These are phyloP conservation scores for Haliclystus octoradiatus DNA, from an alignment of 30 jellyfish, hydroid and myxozoan genomes.

Conservation along the genomic window DNA sequence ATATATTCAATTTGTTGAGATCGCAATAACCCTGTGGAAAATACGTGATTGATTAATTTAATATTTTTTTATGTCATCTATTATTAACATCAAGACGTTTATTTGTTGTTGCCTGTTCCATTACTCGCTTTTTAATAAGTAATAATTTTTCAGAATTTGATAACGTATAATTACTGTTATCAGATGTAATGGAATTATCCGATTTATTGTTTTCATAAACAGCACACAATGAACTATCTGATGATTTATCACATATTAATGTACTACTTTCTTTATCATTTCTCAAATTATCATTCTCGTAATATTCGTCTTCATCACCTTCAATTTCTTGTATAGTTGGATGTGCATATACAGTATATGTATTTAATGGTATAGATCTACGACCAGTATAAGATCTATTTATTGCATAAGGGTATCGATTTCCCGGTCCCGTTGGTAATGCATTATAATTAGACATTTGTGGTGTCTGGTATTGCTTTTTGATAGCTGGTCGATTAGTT, in stretches of 20 bases:
- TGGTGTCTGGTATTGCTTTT: constrained; percentile 27
- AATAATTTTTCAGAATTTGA: constrained; percentile 78
- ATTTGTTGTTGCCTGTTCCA: constrained; percentile 93
- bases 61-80: too few species aligned
- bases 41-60: too few species aligned
- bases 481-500: constrained; percentile 21
- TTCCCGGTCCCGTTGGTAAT: constrained; percentile 14
- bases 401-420: constrained; percentile 34
- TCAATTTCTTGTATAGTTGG: constrained; percentile 76
- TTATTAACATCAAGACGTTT: too few species aligned
- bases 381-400: constrained; percentile 31
- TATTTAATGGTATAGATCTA: constrained; percentile 51
- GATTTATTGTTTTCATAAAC: neutral
- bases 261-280: constrained; percentile 21
- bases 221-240: constrained; percentile 9
- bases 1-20: too few species aligned
- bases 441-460: constrained; percentile 49
- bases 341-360: constrained; percentile 49
- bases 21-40: too few species aligned
- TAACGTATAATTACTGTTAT: constrained; percentile 22
- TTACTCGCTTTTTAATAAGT: constrained; percentile 61
- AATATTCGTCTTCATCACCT: constrained; percentile 61
- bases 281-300: constrained; percentile 26
- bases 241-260: constrained; percentile 7
- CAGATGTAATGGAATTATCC: neutral